Conservation (phyloP, 2,797 vertebrate genomes). For the Enoplosus armatus region DNA sequence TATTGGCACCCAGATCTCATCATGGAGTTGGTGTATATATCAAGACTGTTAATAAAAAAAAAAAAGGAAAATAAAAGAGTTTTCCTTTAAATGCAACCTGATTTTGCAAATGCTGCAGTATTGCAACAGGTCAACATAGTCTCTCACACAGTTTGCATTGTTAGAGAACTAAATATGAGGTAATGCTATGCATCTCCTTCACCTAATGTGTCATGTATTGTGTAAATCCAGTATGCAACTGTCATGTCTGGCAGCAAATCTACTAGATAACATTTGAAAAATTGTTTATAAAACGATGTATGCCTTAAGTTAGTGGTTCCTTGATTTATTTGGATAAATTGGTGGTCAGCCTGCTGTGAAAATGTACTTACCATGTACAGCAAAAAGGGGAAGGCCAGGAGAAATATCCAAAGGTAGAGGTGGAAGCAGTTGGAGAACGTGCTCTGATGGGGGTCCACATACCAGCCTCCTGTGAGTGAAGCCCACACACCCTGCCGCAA, state of each 20-base stretch:
- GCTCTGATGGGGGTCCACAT: conserved; percentile 94
- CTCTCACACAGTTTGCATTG: not conserved
- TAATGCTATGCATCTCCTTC: not conserved
- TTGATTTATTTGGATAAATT: not conserved
- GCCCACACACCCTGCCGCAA: conserved; percentile 94
- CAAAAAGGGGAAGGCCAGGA: conserved; percentile 91
- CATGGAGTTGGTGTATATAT: not conserved
- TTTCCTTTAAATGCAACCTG: not conserved
- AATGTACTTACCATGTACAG: conserved; percentile 90
- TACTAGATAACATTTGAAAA: not conserved
- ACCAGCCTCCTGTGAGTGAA: conserved; percentile 94
- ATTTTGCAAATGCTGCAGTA: not conserved
- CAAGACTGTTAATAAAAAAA: too few species aligned
- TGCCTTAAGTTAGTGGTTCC: not conserved
- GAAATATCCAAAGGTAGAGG: conserved; percentile 94
- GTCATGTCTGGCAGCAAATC: not conserved
- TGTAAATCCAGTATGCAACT: not conserved
- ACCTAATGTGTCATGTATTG: not conserved
- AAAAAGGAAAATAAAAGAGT: too few species aligned
- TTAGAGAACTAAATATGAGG: not conserved
- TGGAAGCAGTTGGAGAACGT: conserved; percentile 96
- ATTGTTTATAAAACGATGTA: not conserved
- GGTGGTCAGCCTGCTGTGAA: not conserved
- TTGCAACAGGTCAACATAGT: not conserved
- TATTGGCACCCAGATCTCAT: not conserved